phyloP scores from a whole-genome alignment of 2,113 vertebrate genomes.

The Lampris megalopsis region DNA sequence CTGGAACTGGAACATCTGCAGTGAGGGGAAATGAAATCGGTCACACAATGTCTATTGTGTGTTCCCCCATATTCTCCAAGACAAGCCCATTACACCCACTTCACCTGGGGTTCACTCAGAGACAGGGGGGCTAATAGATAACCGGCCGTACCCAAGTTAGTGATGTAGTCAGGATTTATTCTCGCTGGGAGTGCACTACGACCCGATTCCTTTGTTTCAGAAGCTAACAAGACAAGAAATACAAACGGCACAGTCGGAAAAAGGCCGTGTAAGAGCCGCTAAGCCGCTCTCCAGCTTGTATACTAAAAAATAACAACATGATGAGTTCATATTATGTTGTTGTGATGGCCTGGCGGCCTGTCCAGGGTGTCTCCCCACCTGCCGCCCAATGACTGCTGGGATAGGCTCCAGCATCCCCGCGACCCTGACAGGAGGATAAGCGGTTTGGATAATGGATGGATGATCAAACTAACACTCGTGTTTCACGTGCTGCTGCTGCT shows the following conservation, averaged over 20 bases:
- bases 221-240: conserved; percentile 41
- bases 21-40: conserved; percentile 66
- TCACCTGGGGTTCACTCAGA: conserved; percentile 68
- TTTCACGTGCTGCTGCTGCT: no score
- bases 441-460: no score
- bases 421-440: no score
- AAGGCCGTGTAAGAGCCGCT: conserved; percentile 27
- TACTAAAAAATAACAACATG: neutral
- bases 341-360: neutral
- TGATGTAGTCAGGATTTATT: conserved; percentile 52
- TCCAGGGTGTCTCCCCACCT: no score
- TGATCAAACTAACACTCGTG: no score
- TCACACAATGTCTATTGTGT: conserved; percentile 69
- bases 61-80: conserved; percentile 54
- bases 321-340: conserved; percentile 25
- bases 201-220: conserved; percentile 54
- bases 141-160: conserved; percentile 51
- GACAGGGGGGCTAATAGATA: conserved; percentile 63
- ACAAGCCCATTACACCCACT: conserved; percentile 62
- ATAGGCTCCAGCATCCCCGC: no score
- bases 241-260: conserved; percentile 20
- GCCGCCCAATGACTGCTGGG: no score
- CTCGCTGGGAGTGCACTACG: conserved; percentile 35
- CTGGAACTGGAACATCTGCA: conserved; percentile 66
- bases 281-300: neutral